Percentiles rank a stretch among this genome's conserved stretches.
Evolutionary conservation across 2,797 vertebrate genomes (phyloP).

Genomic region (Hozukius guyotensis): DNA sequence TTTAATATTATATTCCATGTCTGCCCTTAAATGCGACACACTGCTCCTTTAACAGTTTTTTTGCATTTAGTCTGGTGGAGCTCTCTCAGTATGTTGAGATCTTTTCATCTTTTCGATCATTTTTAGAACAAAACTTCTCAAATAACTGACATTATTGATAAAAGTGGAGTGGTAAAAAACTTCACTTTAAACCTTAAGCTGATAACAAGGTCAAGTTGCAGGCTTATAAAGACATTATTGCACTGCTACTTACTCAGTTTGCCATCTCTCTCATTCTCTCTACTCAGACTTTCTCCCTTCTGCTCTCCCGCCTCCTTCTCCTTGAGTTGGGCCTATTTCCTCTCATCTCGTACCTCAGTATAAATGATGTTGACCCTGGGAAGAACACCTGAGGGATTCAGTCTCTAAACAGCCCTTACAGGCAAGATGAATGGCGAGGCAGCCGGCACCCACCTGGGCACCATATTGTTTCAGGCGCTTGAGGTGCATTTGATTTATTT

Average conservation of each 20-base stretch:
- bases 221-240: slow-evolving; percentile 2
- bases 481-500: slow-evolving; percentile 73
- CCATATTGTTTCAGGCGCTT: slow-evolving; percentile 65
- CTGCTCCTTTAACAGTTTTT: too few relatives aligned
- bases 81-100: background rate
- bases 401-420: slow-evolving; percentile 78
- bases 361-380: slow-evolving; percentile 76
- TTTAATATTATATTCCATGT: too few relatives aligned
- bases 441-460: slow-evolving; percentile 67
- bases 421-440: slow-evolving; percentile 70
- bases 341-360: slow-evolving; percentile 57
- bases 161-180: background rate
- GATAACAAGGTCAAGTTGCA: slow-evolving; percentile 10
- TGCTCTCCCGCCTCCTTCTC: slow-evolving; percentile 32
- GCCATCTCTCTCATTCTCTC: background rate
- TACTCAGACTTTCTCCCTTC: slow-evolving; percentile 14
- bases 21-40: too few relatives aligned
- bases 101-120: background rate
- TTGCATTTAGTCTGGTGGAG: background rate
- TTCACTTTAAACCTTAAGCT: background rate
- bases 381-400: slow-evolving; percentile 65
- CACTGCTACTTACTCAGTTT: background rate
- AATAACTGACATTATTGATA: background rate
- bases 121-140: background rate
- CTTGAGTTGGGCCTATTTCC: slow-evolving; percentile 57